Percentiles rank a stretch among this genome's conserved stretches.
Conservation (phyloP, 2,888 invertebrate species). For the Capitulum mitella region DNA sequence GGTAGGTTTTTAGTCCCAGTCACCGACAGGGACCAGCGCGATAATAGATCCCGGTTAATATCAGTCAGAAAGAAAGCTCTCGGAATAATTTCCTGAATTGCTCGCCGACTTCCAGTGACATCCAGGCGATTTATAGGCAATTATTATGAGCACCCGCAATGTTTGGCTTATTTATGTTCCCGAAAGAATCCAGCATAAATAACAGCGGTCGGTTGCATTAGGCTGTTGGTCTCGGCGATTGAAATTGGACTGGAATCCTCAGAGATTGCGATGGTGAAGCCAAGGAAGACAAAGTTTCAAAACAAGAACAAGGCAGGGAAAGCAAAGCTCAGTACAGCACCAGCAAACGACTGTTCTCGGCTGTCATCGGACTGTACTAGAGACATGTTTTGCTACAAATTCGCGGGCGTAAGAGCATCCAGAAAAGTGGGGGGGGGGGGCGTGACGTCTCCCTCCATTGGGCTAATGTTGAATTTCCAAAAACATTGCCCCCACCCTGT, state of each 20-base stretch:
- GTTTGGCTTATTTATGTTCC: slow-evolving; percentile 23
- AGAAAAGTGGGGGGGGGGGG: too few relatives aligned
- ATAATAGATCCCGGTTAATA: neutral
- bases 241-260: slow-evolving; percentile 20
- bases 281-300: neutral
- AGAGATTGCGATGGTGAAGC: neutral
- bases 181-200: slow-evolving; percentile 22
- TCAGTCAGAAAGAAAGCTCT: slow-evolving; percentile 5
- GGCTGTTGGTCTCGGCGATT: neutral
- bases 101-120: neutral
- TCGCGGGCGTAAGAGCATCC: too few relatives aligned
- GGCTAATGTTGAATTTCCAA: too few relatives aligned
- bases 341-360: too few relatives aligned
- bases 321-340: too few relatives aligned
- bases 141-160: slow-evolving; percentile 22
- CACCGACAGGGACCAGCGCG: neutral
- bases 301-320: too few relatives aligned
- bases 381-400: too few relatives aligned
- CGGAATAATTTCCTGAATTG: slow-evolving; percentile 22
- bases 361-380: too few relatives aligned
- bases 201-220: neutral
- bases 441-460: too few relatives aligned
- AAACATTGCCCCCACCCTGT: too few relatives aligned
- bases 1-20: neutral
- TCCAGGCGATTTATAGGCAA: neutral